These are phyloP conservation scores for Lophura nycthemera DNA, from an alignment of 2,113 vertebrate species.

Conservation along the genomic window DNA sequence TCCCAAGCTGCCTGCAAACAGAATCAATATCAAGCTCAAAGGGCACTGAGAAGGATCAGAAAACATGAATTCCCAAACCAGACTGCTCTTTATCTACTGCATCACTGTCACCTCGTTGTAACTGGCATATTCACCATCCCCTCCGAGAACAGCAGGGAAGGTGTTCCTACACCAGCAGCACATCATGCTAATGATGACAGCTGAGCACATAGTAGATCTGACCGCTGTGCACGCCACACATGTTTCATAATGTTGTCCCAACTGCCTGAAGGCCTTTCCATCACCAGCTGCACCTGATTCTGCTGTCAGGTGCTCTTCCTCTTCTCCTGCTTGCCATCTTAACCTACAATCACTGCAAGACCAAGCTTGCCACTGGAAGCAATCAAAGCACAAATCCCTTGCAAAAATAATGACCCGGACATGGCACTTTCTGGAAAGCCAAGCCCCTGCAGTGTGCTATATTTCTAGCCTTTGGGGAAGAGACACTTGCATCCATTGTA, in stretches of 20 bases:
- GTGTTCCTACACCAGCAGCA: slow-evolving; percentile 18
- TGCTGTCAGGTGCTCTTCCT: not conserved
- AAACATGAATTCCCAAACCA: not conserved
- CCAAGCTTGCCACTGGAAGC: not conserved
- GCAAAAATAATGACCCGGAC: not conserved
- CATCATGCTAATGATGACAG: not conserved
- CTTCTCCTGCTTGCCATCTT: not conserved
- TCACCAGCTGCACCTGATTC: not conserved
- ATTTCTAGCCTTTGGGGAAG: not conserved
- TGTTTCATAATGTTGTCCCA: not conserved
- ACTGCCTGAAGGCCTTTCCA: not conserved
- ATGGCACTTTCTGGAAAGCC: not conserved
- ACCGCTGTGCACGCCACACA: not conserved
- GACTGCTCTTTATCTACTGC: slow-evolving; percentile 3
- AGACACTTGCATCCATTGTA: not conserved
- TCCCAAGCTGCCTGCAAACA: not conserved
- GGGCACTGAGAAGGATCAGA: not conserved
- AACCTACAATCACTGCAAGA: not conserved
- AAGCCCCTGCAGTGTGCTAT: not conserved
- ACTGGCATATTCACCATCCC: not conserved
- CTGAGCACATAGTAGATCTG: not conserved
- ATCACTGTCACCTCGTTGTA: not conserved
- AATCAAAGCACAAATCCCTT: not conserved
- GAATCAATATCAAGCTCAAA: not conserved
- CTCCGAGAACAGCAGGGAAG: not conserved